These are phyloP conservation scores for Microtus ochrogaster DNA, from an alignment of 2,113 vertebrate species.

Conservation along the genomic window DNA sequence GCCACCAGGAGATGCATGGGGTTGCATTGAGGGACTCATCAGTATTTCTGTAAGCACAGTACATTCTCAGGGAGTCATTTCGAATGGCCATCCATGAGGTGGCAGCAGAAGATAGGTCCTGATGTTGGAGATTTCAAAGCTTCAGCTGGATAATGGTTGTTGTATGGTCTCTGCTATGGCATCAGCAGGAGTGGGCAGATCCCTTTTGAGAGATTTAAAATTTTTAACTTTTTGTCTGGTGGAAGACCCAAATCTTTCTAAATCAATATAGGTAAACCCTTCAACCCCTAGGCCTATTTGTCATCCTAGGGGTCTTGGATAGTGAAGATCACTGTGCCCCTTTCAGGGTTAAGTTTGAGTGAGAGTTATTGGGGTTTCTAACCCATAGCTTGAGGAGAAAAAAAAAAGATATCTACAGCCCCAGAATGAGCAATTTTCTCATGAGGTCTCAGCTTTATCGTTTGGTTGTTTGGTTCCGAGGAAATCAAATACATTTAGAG, in stretches of 20 bases:
- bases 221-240: neutral
- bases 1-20: neutral
- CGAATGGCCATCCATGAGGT: neutral
- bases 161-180: neutral
- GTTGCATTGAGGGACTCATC: neutral
- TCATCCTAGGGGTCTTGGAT: neutral
- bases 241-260: too few relatives aligned
- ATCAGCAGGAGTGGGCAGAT: too few relatives aligned
- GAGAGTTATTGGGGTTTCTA: neutral
- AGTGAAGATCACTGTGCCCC: neutral
- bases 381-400: neutral
- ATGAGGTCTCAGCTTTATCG: neutral
- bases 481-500: neutral
- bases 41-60: neutral
- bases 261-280: neutral
- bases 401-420: neutral
- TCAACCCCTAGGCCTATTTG: neutral
- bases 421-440: neutral
- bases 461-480: neutral
- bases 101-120: neutral
- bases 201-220: neutral
- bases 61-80: neutral
- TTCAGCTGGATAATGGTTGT: neutral
- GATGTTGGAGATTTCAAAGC: neutral
- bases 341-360: neutral